Conservation (phyloP, 2,888 invertebrate genomes). For the Adineta ricciae region DNA sequence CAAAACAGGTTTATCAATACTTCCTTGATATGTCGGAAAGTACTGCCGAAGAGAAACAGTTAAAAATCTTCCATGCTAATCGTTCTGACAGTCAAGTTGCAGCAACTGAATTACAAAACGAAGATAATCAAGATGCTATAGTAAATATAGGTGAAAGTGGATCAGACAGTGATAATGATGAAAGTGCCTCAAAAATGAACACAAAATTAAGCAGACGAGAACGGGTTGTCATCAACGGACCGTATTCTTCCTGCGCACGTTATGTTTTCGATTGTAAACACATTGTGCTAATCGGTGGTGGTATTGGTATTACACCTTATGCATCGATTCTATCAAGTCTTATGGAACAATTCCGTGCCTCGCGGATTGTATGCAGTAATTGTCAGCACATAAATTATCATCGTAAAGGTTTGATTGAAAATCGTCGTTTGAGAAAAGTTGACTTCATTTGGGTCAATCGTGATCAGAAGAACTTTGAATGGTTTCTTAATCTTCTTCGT, state of each 20-base stretch:
- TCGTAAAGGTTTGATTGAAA: conserved; percentile 55
- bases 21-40: conserved; percentile 25
- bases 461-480: conserved; percentile 30
- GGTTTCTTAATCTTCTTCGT: conserved; percentile 31
- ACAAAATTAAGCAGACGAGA: background rate
- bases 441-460: conserved; percentile 34
- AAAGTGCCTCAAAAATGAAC: background rate
- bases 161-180: background rate
- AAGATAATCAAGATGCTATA: background rate
- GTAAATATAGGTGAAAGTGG: background rate
- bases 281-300: conserved; percentile 82
- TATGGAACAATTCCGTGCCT: conserved; percentile 78
- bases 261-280: conserved; percentile 88
- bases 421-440: conserved; percentile 22
- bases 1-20: conserved; percentile 71
- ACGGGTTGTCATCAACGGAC: conserved; percentile 66
- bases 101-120: background rate
- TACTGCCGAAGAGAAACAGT: background rate
- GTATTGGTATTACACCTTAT: conserved; percentile 91
- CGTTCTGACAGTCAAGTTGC: background rate
- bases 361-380: conserved; percentile 69
- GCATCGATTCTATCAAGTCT: conserved; percentile 85
- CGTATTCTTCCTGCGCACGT: conserved; percentile 85
- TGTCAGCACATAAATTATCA: conserved; percentile 68
- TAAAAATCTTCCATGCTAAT: background rate